These are phyloP conservation scores for Sarcophaga peregrina DNA, from an alignment of 1,140 invertebrate genomes.

Conservation along the genomic window DNA sequence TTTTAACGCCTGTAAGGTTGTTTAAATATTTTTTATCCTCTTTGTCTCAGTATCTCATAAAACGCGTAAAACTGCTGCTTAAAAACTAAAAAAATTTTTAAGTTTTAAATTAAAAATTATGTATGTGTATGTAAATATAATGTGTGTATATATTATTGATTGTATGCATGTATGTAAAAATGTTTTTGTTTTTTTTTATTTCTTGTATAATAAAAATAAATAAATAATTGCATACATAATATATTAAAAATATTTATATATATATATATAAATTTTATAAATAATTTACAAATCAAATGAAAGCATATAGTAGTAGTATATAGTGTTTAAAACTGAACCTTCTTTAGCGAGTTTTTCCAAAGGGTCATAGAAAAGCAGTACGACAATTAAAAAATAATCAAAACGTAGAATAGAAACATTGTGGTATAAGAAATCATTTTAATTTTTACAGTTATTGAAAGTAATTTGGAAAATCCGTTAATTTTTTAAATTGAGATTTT, in stretches of 20 bases:
- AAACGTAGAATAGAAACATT: too few relatives aligned
- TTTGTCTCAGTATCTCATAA: neutral
- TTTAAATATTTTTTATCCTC: too few relatives aligned
- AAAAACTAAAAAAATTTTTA: neutral
- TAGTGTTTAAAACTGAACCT: neutral
- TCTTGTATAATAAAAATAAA: constrained; percentile 20
- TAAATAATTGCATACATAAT: constrained; percentile 19
- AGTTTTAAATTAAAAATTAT: constrained; percentile 21
- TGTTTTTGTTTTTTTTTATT: neutral
- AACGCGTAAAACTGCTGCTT: neutral
- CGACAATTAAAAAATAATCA: too few relatives aligned
- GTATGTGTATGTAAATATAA: constrained; percentile 35
- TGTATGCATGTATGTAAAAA: neutral
- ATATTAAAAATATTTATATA: neutral
- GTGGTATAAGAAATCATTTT: too few relatives aligned
- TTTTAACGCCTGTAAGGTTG: neutral
- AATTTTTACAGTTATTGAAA: too few relatives aligned
- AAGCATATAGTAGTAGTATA: neutral
- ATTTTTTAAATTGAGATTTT: too few relatives aligned
- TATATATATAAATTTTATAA: neutral
- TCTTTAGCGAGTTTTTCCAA: neutral
- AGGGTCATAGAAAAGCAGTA: neutral
- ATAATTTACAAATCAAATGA: constrained; percentile 2
- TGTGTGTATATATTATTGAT: neutral
- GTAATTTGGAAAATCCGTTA: too few relatives aligned